Base-by-base conservation (phyloP, 2,797 vertebrate genomes). In the Pipistrellus pygmaeus region DNA sequence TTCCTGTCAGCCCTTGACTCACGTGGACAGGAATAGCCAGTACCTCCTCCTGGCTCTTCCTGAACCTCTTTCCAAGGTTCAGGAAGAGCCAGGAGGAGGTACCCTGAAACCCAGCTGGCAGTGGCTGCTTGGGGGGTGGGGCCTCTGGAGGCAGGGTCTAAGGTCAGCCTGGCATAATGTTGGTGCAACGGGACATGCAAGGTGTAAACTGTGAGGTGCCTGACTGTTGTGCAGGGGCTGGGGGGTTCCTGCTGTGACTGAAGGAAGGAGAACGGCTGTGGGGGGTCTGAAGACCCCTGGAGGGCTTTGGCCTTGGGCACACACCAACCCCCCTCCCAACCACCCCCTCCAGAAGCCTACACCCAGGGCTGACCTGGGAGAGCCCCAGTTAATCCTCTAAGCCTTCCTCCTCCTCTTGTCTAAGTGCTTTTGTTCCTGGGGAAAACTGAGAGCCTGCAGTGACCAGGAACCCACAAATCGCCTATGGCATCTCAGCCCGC, bases 381-480 rank as follows among this genome's bases (percentile, higher is more conserved):
- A n/a, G 7, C 69, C 72, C 30, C 17, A 23, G 62, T 71, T 96
- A 94, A 96, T 88, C 85, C 82, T 30, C 41, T 91, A 95, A 93
- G n/a, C 69, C 64, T 75, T 88, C 89, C 73, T 91, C 80, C 23
- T 94, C 62, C 32, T 95, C 77, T 93, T 93, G 48, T 44, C 53
- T 69, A 95, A 91, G 62, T 32, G 35, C 95, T 94, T 97, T 96
- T 95, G 92, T 95, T 83, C 81, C 60, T n/a, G 17, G 35, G 51
- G 76, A 84, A 95, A 90, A 92, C 8, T 0, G 13, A 95, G 96
- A 95, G 35, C 41, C 80, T 48, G 38, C 46, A 48, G 73, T 71
- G 69, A 53, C 81, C n/a, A 30, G 41, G 78, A 84, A 85, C 80
- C 73, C 55, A 69, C 89, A 95, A 94, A 75, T 94, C 91, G 73